Base-by-base conservation (phyloP, 2,113 vertebrate species). In the Cryptotis parvus region DNA sequence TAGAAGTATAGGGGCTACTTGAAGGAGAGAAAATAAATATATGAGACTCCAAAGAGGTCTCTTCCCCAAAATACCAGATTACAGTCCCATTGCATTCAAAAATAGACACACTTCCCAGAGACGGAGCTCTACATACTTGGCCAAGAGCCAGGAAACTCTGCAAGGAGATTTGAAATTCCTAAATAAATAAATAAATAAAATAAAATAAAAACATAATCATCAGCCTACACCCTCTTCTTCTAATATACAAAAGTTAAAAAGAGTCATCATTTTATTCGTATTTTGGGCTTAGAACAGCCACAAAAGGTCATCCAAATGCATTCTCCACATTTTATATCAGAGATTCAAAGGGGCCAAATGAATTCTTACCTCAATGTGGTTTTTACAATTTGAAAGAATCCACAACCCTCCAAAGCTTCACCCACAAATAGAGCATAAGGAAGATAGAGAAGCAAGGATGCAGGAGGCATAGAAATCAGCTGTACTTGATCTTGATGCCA, bases 61-160 rank as follows among this genome's bases (percentile, higher is more conserved):
- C 63, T 11, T 6, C 41, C 45, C 31, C 35, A 31, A 63, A n/a
- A 5, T 70, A 75, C 81, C 84, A 49, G 29, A 89, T n/a, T 75
- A 24, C 45, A 41, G 89, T 35, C 92, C 76, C 45, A 52, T 0
- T 77, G 74, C 33, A 31, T 87, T 77, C 70, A 91, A 84, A 96
- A 95, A 93, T 76, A 94, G 89, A 72, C 0, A 4, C 0, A 24
- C 58, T 74, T 81, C 70, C 26, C 41, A 65, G 84, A 92, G 33
- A 52, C 9, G 4, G 24, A 69, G 45, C 26, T 69, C 75, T n/a
- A 27, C 88, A 80, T 86, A 83, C 27, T 95, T 95, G 85, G 74
- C 69, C 29, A 65, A 83, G 79, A 81, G 84, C 75, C 86, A 93
- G 91, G 90, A 93, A 94, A 95, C 96, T 94, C 94, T 88, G 85